These are phyloP conservation scores for Gobio occitaniae DNA, from an alignment of 2,797 vertebrate genomes.

Conservation along the genomic window DNA sequence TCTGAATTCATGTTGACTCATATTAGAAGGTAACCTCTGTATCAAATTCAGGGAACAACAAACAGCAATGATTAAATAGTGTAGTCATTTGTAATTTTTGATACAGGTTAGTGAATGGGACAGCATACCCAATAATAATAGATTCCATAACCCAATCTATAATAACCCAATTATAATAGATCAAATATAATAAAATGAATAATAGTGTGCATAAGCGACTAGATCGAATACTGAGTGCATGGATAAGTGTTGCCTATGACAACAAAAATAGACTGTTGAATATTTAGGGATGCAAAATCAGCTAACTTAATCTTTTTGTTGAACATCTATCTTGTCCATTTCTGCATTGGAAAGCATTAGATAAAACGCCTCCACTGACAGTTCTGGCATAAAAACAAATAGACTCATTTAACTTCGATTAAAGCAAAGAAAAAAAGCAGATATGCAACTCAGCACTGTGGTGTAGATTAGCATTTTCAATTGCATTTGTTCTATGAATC, in stretches of 20 bases:
- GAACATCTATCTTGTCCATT: conserved; percentile 2
- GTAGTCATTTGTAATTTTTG: background rate
- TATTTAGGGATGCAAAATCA: conserved; percentile 3
- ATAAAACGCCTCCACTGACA: background rate
- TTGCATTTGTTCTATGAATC: background rate
- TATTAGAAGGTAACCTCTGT: background rate
- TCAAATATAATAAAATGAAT: background rate
- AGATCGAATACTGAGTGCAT: background rate
- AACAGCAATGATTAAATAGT: background rate
- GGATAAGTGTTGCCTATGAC: background rate
- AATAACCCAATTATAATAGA: background rate
- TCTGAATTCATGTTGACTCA: background rate
- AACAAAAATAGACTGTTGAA: background rate
- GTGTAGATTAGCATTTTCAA: background rate
- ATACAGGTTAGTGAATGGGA: background rate
- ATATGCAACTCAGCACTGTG: background rate
- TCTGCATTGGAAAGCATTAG: conserved; percentile 26
- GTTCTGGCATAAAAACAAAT: conserved; percentile 19
- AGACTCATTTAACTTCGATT: conserved; percentile 6
- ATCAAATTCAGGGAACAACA: background rate
- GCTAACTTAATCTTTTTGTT: background rate
- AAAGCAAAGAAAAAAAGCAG: background rate
- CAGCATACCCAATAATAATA: background rate
- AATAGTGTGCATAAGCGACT: background rate
- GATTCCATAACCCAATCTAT: background rate